Evolutionary conservation across 2,797 vertebrate species (phyloP).

Genomic region (Antennarius maculatus): DNA sequence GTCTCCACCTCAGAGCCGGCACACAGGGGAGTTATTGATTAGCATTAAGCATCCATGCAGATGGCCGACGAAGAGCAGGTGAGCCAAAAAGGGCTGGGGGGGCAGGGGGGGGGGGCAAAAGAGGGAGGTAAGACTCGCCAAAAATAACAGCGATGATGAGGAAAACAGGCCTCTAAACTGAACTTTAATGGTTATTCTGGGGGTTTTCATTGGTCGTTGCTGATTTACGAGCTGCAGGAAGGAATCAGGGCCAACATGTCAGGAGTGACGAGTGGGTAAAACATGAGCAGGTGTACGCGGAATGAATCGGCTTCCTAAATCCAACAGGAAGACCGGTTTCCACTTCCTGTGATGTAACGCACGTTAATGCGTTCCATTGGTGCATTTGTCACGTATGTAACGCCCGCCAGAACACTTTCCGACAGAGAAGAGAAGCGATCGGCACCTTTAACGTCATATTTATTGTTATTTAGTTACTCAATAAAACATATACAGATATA

Average conservation of each 20-base stretch:
- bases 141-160: conserved; percentile 35
- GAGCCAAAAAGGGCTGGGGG: conserved; percentile 68
- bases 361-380: conserved; percentile 25
- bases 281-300: conserved; percentile 35
- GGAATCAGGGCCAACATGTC: conserved; percentile 4
- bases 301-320: conserved; percentile 47
- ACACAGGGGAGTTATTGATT: conserved; percentile 79
- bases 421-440: too few species aligned
- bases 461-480: conserved; percentile 99
- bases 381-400: conserved; percentile 57
- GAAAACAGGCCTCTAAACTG: conserved; percentile 13
- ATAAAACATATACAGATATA: conserved; percentile 99
- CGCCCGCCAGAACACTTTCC: conserved; percentile 3
- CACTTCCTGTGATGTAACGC: conserved; percentile 31
- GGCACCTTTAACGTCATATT: conserved; percentile 98
- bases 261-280: conserved; percentile 22
- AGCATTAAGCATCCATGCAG: conserved; percentile 80
- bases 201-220: neutral
- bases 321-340: conserved; percentile 38
- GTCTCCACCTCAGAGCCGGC: conserved; percentile 75
- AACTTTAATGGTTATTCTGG: neutral
- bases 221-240: neutral
- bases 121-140: neutral
- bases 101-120: conserved; percentile 16
- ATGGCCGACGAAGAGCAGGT: conserved; percentile 79